These are phyloP conservation scores for Eretmocerus hayati DNA, from an alignment of 2,888 invertebrate species.

Conservation along the genomic window DNA sequence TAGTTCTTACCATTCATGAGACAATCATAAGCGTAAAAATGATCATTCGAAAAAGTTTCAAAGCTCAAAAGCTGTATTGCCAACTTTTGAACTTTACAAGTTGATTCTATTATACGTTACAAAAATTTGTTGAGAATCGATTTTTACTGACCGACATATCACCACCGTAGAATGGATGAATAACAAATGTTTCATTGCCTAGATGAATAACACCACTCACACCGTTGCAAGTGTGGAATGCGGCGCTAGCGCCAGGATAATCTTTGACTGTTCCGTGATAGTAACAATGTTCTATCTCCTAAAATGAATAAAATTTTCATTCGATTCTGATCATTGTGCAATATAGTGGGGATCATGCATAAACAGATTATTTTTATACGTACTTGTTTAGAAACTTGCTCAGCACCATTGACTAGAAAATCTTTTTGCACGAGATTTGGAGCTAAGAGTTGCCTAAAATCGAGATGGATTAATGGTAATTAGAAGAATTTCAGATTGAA, in stretches of 20 bases:
- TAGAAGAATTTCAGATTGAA: not conserved
- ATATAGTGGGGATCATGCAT: not conserved
- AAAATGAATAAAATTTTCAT: conserved; percentile 32
- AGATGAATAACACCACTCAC: conserved; percentile 96
- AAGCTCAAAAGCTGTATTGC: too few relatives aligned
- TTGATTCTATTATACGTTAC: too few relatives aligned
- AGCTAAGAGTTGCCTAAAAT: conserved; percentile 85
- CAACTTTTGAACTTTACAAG: too few relatives aligned
- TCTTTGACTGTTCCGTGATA: conserved; percentile 97
- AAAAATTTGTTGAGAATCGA: not conserved
- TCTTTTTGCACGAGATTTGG: conserved; percentile 89
- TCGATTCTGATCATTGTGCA: not conserved
- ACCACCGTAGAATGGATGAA: conserved; percentile 95
- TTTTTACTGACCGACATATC: conserved; percentile 84
- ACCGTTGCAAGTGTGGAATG: conserved; percentile 97
- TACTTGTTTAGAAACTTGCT: conserved; percentile 75
- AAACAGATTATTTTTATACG: conserved; percentile 31
- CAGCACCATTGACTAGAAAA: conserved; percentile 77
- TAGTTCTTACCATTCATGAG: too few relatives aligned
- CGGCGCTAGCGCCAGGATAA: conserved; percentile 92
- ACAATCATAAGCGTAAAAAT: too few relatives aligned
- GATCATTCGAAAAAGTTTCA: too few relatives aligned
- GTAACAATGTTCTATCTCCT: conserved; percentile 98
- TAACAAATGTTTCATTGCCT: conserved; percentile 96
- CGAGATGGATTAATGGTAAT: conserved; percentile 21